phyloP scores from a whole-genome alignment of 23 tunicate genomes.

The Ciona savignyi region DNA sequence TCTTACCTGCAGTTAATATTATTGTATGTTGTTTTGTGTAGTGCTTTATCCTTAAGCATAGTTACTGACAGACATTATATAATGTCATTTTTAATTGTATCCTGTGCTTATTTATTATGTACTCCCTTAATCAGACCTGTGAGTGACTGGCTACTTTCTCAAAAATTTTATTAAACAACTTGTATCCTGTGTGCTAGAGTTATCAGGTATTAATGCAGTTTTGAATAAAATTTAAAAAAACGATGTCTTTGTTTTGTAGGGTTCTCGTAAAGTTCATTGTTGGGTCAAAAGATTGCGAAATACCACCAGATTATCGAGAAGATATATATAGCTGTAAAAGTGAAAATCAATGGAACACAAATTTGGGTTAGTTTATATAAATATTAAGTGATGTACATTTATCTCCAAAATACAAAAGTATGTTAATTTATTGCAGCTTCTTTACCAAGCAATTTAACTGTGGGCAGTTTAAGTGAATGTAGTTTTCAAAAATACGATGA shows the following conservation, averaged over 20 bases:
- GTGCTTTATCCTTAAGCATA: constrained; percentile 48
- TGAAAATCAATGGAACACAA: background rate
- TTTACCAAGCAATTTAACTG: background rate
- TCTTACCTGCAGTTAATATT: constrained; percentile 28
- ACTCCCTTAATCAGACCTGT: constrained; percentile 13
- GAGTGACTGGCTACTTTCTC: constrained; percentile 4
- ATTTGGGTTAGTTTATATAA: background rate
- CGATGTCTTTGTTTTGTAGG: constrained; percentile 1
- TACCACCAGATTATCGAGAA: constrained; percentile 11
- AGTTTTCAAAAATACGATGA: background rate
- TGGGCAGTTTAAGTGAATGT: background rate
- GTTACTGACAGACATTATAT: constrained; percentile 20
- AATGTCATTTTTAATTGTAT: constrained; percentile 6
- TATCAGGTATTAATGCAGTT: too few species aligned
- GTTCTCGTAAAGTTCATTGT: constrained; percentile 2
- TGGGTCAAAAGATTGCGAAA: constrained; percentile 12
- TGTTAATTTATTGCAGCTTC: background rate
- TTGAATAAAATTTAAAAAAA: background rate
- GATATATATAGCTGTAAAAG: constrained; percentile 6
- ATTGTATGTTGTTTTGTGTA: constrained; percentile 47
- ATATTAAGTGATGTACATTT: background rate
- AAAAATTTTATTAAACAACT: too few species aligned
- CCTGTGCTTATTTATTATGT: constrained; percentile 6
- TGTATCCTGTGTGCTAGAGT: too few species aligned
- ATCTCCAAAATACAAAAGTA: background rate